phyloP scores from a whole-genome alignment of 2,797 vertebrate genomes.

The Ptychobarbus kaznakovi region DNA sequence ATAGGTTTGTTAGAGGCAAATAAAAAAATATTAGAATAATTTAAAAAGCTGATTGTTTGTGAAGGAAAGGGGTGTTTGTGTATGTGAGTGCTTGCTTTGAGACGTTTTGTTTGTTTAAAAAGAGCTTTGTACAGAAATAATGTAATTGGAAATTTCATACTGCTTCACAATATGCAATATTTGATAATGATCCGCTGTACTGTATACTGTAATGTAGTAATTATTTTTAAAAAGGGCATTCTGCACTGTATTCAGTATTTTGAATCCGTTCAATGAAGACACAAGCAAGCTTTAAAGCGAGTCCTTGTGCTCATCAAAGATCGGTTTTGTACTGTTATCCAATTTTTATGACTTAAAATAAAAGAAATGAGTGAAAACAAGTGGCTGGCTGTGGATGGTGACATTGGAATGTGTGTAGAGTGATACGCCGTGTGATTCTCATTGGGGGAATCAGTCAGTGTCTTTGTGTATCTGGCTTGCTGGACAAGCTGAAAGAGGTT shows the following conservation, averaged over 20 bases:
- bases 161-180: background rate
- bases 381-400: slow-evolving; percentile 18
- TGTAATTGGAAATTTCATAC: background rate
- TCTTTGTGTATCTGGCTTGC: slow-evolving; percentile 49
- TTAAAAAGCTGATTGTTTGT: background rate
- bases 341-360: slow-evolving; percentile 55
- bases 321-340: slow-evolving; percentile 38
- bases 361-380: slow-evolving; percentile 45
- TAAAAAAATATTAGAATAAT: background rate
- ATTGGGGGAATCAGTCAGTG: slow-evolving; percentile 39
- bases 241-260: slow-evolving; percentile 4
- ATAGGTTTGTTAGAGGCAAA: slow-evolving; percentile 3
- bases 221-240: background rate
- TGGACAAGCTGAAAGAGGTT: slow-evolving; percentile 59
- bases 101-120: background rate
- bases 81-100: background rate
- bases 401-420: slow-evolving; percentile 54
- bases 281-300: slow-evolving; percentile 21
- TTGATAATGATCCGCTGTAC: background rate
- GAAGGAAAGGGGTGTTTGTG: background rate
- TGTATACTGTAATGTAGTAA: background rate
- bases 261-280: slow-evolving; percentile 4
- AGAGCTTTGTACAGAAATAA: background rate
- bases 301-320: background rate
- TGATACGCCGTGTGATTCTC: slow-evolving; percentile 50